Conservation (phyloP, 2,888 invertebrate genomes). For the Cremastinae sp. region DNA sequence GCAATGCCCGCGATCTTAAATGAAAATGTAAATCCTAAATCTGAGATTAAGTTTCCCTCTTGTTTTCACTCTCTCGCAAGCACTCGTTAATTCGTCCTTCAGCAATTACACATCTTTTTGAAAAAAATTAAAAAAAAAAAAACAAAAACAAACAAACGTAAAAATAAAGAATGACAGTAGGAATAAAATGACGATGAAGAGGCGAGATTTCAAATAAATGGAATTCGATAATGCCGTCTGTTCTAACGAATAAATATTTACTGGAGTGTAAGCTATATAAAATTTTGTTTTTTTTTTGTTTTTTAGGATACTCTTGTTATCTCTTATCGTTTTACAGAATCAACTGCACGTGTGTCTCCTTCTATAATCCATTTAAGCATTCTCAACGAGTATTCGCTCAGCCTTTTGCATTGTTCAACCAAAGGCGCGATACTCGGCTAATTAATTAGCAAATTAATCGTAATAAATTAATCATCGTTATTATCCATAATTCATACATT, state of each 20-base stretch:
- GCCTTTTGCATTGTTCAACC: slow-evolving; percentile 51
- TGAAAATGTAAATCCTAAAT: slow-evolving; percentile 36
- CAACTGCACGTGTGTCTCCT: slow-evolving; percentile 29
- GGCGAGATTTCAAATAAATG: too few relatives aligned
- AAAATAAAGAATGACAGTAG: too few relatives aligned
- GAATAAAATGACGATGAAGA: too few relatives aligned
- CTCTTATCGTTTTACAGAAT: slow-evolving; percentile 23
- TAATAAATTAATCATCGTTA: slow-evolving; percentile 23
- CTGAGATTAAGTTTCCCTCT: slow-evolving; percentile 29
- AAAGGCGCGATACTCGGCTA: slow-evolving; percentile 58
- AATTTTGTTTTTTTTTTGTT: not conserved
- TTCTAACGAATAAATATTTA: slow-evolving; percentile 53
- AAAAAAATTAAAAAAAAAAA: slow-evolving; percentile 20
- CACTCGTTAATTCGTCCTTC: slow-evolving; percentile 49
- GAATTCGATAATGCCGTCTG: slow-evolving; percentile 48
- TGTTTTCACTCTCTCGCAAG: slow-evolving; percentile 51
- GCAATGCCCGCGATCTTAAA: slow-evolving; percentile 55
- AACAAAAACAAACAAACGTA: slow-evolving; percentile 7
- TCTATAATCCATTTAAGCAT: slow-evolving; percentile 20
- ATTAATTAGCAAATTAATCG: slow-evolving; percentile 13
- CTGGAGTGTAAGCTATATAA: slow-evolving; percentile 27
- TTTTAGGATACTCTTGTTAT: slow-evolving; percentile 28
- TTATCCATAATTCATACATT: slow-evolving; percentile 15
- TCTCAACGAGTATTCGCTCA: slow-evolving; percentile 44
- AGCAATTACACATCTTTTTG: slow-evolving; percentile 48